phyloP scores from a whole-genome alignment of 2,888 invertebrate species.

The Coleophora deauratella region DNA sequence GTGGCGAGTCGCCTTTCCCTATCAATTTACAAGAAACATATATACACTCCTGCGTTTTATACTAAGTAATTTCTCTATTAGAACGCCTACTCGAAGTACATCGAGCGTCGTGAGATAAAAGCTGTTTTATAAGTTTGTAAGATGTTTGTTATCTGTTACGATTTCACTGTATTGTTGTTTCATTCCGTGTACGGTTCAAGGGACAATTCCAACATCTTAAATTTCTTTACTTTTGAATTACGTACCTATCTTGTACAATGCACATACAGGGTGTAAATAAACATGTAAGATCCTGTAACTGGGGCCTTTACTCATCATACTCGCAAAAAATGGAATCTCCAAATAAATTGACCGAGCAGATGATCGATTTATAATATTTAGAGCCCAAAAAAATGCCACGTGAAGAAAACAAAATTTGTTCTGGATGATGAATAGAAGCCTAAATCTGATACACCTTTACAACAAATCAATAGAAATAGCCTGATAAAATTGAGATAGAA shows the following conservation, averaged over 20 bases:
- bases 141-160: neutral
- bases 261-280: neutral
- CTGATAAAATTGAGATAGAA: too few species aligned
- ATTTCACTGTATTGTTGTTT: neutral
- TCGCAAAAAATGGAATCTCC: too few species aligned
- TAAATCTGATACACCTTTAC: too few species aligned
- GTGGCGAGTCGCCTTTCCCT: conserved; percentile 53
- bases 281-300: neutral
- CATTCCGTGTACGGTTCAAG: neutral
- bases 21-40: conserved; percentile 60
- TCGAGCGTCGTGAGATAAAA: conserved; percentile 21
- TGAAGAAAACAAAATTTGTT: too few species aligned
- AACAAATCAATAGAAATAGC: too few species aligned
- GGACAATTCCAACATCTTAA: neutral
- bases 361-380: neutral
- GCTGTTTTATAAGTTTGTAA: neutral
- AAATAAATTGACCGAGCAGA: neutral
- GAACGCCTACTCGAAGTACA: conserved; percentile 26
- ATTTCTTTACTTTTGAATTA: neutral
- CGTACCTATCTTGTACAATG: neutral
- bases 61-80: conserved; percentile 69
- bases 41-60: conserved; percentile 51
- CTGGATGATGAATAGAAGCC: too few species aligned
- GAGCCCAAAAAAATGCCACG: too few species aligned
- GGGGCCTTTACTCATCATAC: neutral